Evolutionary conservation across 1,140 invertebrate genomes (phyloP), one percentile per base, ranked within the genome.

Genomic region (Scylla paramamosain): DNA sequence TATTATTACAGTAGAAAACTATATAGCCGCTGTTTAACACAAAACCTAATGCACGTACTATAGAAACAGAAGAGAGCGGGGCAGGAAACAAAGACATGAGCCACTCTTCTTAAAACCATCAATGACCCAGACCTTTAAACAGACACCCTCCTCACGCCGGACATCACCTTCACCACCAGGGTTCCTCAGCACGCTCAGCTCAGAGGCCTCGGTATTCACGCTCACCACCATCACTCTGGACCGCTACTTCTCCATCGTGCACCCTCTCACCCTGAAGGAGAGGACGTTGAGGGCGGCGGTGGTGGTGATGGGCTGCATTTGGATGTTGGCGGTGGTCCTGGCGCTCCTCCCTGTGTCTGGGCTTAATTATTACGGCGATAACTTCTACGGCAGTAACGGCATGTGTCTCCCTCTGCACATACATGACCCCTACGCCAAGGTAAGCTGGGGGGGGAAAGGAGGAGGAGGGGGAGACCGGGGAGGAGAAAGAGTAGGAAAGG

Each of bases 321-420:
- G 94, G 94, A 83, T 83, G 45, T 4, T 95, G 46, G 94, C 94
- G 7, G 94, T 59, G 4, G 39, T 84, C 25, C 77, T 95, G 4
- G 94, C 94, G 3, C 48, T 95, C 6, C 90, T 95, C 39, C 94
- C 94, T 0, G 31, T 95, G 77, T 16, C 32, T 0, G 94, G 94
- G 0, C 52, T 95, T 45, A 29, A 25, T 1, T 95, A 95, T 89
- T 95, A 95, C 48, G 94, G 94, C 0, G 90, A 95, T 1, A 97
- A 97, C 92, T 98, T 98, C 96, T 98, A 98, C 96, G 98, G 98
- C 8, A 97, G 97, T 8, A 98, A 98, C 93, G 98, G 98, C 48
- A 97, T 98, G 96, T 98, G 98, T 95, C 98, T 98, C 96, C 98
- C 98, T 0, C 96, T 98, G 6, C 98, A 98, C 96, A 98, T 98